Conservation (phyloP, 2,797 vertebrate genomes). For the Anas georgica region DNA sequence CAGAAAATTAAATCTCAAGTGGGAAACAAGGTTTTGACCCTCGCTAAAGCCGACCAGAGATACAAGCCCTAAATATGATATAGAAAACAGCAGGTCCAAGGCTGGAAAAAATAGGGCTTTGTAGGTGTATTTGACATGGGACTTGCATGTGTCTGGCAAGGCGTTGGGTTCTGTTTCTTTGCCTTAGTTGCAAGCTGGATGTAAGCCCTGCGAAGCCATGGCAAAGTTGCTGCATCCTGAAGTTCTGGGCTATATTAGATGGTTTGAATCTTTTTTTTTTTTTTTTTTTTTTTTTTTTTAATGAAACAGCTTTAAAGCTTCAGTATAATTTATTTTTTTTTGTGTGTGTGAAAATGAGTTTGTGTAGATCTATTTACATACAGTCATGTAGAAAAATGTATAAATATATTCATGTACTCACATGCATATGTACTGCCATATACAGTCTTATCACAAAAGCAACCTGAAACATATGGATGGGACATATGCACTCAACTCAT, state of each 20-base stretch:
- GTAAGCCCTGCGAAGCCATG: background rate
- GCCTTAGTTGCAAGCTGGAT: background rate
- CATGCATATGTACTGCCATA: background rate
- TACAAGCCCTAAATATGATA: background rate
- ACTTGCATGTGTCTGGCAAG: background rate
- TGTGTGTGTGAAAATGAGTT: background rate
- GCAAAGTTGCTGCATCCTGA: background rate
- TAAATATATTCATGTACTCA: background rate
- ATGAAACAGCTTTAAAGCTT: background rate
- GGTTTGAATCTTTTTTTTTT: background rate
- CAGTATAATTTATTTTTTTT: background rate
- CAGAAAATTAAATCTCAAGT: constrained; percentile 20
- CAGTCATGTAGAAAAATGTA: background rate
- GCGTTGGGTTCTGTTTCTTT: background rate
- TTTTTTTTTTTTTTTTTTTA: no score
- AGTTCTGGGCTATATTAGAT: background rate
- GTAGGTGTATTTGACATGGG: background rate
- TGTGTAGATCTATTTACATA: background rate
- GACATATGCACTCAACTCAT: background rate
- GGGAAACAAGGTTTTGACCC: background rate
- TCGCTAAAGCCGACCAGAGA: background rate
- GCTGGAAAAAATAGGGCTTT: background rate
- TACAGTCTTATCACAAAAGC: background rate
- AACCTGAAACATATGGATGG: background rate
- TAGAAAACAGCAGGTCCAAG: background rate